Evolutionary conservation across 2,888 invertebrate species (phyloP).

Genomic region (Halocaridina rubra): DNA sequence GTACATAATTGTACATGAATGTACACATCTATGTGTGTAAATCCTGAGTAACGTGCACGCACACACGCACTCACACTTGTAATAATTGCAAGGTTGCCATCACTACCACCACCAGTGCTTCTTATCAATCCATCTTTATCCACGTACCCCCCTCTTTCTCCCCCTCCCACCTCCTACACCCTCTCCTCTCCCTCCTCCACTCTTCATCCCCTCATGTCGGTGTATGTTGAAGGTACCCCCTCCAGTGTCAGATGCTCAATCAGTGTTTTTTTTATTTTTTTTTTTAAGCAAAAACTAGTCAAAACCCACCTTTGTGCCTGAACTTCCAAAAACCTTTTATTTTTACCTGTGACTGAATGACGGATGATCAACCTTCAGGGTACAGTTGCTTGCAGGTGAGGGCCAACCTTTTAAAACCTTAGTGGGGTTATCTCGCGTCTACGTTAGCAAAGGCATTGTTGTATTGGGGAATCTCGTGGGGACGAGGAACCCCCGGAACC

Average conservation of each 20-base stretch:
- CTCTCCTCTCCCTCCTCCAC: background rate
- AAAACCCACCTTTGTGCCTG: slow-evolving; percentile 15
- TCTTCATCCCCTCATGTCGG: background rate
- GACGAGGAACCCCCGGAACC: too few relatives aligned
- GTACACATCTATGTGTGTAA: too few relatives aligned
- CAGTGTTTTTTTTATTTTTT: too few relatives aligned
- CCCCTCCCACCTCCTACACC: background rate
- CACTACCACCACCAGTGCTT: too few relatives aligned
- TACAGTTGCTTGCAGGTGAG: too few relatives aligned
- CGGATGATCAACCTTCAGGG: slow-evolving; percentile 37
- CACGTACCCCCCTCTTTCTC: slow-evolving; percentile 2
- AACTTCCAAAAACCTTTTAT: slow-evolving; percentile 32
- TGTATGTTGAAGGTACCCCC: slow-evolving; percentile 1
- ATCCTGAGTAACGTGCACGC: too few relatives aligned
- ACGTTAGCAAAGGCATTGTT: too few relatives aligned
- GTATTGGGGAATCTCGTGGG: too few relatives aligned
- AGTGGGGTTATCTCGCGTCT: too few relatives aligned
- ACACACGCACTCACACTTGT: slow-evolving; percentile 27
- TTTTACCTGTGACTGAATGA: slow-evolving; percentile 44
- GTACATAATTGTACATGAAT: background rate
- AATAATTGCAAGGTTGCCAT: slow-evolving; percentile 53
- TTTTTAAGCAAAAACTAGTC: slow-evolving; percentile 52
- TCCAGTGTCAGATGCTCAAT: slow-evolving; percentile 20
- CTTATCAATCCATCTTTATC: slow-evolving; percentile 48
- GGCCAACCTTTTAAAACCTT: too few relatives aligned